phyloP scores from a whole-genome alignment of 2,797 vertebrate species.

The Tachyglossus aculeatus region DNA sequence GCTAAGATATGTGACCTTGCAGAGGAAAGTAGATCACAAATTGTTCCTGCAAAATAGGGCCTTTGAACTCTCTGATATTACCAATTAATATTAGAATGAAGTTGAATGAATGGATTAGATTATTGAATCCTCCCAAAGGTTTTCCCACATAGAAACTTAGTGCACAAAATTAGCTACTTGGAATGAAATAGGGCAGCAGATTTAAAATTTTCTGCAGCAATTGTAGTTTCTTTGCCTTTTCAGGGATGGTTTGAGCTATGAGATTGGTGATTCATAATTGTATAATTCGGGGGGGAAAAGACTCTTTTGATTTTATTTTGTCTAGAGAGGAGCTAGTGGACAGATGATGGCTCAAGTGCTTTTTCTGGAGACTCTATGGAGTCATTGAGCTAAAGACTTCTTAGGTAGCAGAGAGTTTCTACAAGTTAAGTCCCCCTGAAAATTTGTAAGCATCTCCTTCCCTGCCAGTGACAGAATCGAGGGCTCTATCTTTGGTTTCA shows the following conservation, averaged over 20 bases:
- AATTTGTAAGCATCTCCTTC: too few relatives aligned
- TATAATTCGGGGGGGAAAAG: neutral
- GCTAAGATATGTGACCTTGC: conserved; percentile 46
- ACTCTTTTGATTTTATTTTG: neutral
- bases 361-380: neutral
- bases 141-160: neutral
- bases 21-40: conserved; percentile 24
- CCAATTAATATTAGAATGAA: conserved; percentile 41
- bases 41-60: conserved; percentile 43
- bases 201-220: neutral
- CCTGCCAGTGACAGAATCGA: too few relatives aligned
- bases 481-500: too few relatives aligned
- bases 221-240: neutral
- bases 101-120: conserved; percentile 41
- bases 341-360: neutral
- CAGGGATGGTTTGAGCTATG: neutral
- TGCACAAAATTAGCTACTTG: neutral
- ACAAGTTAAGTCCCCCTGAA: neutral
- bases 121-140: conserved; percentile 22
- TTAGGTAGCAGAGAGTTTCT: neutral
- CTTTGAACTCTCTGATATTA: conserved; percentile 52
- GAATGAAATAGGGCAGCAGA: neutral
- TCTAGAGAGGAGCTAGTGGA: too few relatives aligned
- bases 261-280: neutral
- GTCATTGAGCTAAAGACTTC: neutral